Evolutionary conservation across 1,140 invertebrate species (phyloP), one percentile per base, ranked within the genome.

Genomic region (Pectinophora gossypiella): DNA sequence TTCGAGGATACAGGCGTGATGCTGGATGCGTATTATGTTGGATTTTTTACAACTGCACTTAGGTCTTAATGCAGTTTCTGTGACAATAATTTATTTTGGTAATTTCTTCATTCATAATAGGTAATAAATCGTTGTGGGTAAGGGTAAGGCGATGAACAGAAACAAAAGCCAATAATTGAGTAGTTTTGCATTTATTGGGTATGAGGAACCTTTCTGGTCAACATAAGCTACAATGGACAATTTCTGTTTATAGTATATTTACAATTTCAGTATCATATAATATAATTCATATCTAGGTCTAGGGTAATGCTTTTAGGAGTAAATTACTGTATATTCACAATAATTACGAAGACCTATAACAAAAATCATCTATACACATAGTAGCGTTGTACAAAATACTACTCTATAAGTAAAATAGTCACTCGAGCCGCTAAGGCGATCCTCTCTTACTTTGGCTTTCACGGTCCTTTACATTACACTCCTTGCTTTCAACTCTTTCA

Each of bases 201-300:
- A 87, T 72, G 82, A 87, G 82, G 84, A 87, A 87, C 84, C 82
- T 72, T 77, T 81, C 68, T 77, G 78, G 80, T 87, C 77, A 83
- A 85, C 77, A 87, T 85, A 85, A 87, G 84, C 82, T 87, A 87
- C 69, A 84, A 81, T 81, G 82, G 82, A 85, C 82, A 84, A 82
- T 81, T 64, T 72, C 77, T 81, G 81, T 85, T 83, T 72, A 87
- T 69, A 85, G 59, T 87, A 87, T 87, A 87, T 85, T 85, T 87
- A 85, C 81, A 87, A 67, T 75, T 71, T 83, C 81, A 80, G 76
- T 85, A 83, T 82, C 62, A 73, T 73, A 76, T 75, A 64, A 72
- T 68, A 76, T 73, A 72, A 68, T 78, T 79, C 76, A 80, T 79
- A 81, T 72, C 72, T 85, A 84, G 63, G 56, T 59, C 65, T 72